Conservation (phyloP, 2,797 vertebrate species). For the Leptoclinus maculatus region DNA sequence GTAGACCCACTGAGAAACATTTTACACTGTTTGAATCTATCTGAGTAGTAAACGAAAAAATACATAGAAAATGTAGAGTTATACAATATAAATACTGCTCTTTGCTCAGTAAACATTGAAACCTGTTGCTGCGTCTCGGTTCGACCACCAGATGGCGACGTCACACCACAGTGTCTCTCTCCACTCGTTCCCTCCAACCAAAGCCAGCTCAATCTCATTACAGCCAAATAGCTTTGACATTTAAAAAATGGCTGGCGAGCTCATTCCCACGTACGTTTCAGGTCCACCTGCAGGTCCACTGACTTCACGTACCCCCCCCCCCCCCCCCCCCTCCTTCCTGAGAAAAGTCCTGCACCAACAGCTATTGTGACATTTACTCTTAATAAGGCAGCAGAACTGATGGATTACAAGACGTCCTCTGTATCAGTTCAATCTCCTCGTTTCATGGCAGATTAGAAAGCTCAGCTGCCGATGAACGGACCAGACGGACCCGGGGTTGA, state of each 20-base stretch:
- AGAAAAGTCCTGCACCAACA: constrained; percentile 4
- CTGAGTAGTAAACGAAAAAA: neutral
- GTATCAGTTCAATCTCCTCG: constrained; percentile 48
- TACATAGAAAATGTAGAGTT: neutral
- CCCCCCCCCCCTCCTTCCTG: neutral
- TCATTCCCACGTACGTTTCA: constrained; percentile 35
- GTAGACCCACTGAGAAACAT: neutral
- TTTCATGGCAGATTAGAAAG: constrained; percentile 57
- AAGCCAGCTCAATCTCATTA: constrained; percentile 68
- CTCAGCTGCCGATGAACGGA: constrained; percentile 30
- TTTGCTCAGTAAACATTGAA: neutral
- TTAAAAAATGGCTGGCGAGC: constrained; percentile 59
- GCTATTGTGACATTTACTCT: constrained; percentile 60
- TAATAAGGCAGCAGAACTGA: constrained; percentile 44
- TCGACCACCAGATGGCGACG: constrained; percentile 72
- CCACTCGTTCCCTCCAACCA: constrained; percentile 32
- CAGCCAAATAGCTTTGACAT: constrained; percentile 64
- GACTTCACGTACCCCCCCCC: neutral
- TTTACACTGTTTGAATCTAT: neutral
- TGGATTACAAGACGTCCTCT: constrained; percentile 42
- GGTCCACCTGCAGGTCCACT: constrained; percentile 31
- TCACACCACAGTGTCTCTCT: neutral
- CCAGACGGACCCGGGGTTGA: constrained; percentile 23
- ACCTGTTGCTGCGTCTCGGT: neutral
- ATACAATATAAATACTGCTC: neutral